Evolutionary conservation across 2,888 invertebrate genomes (phyloP), one percentile per base, ranked within the genome.

Genomic region (Galeruca laticollis): DNA sequence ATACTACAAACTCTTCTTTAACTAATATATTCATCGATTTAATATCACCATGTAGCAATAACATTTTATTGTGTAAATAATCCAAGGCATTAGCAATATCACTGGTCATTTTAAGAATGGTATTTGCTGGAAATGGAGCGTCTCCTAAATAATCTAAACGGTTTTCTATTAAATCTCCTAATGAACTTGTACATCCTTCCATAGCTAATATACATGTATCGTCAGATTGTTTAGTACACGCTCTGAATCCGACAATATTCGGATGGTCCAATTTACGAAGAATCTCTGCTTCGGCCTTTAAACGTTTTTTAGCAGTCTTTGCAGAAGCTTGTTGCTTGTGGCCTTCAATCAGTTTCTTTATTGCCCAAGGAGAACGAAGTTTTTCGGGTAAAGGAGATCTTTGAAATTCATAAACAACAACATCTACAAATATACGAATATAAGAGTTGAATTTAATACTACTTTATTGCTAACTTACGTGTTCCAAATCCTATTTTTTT

Each of bases 21-120:
- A 95, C 87, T 0, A 96, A 87, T 51, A 96, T 86, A 82, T 96
- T 96, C 81, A 90, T 92, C 0, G 95, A 95, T 85, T 96, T 95
- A 47, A 96, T 87, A 82, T 96, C 96, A 33, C 94, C 94, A 72
- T 96, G 96, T 9, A 96, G 84, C 51, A 95, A 86, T 62, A 89
- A 87, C 62, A 90, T 91, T 72, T 88, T 89, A 1, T 89, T 90
- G 82, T 96, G 96, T 2, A 96, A 86, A 85, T 95, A 95, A 80
- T 93, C 88, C 0, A 96, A 82, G 0, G 92, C 95, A 79, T 88
- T 90, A 0, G 90, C 87, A 63, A 94, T 87, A 82, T 94, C 93
- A 52, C 84, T 79, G 3, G 89, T 88, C 70, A 94, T 91, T 85
- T 90, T 91, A 15, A 90, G 81, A 71, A 94, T 92, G 33, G 89